Evolutionary conservation across 2,888 invertebrate species (phyloP).

Genomic region (Ichneumon xanthorius): DNA sequence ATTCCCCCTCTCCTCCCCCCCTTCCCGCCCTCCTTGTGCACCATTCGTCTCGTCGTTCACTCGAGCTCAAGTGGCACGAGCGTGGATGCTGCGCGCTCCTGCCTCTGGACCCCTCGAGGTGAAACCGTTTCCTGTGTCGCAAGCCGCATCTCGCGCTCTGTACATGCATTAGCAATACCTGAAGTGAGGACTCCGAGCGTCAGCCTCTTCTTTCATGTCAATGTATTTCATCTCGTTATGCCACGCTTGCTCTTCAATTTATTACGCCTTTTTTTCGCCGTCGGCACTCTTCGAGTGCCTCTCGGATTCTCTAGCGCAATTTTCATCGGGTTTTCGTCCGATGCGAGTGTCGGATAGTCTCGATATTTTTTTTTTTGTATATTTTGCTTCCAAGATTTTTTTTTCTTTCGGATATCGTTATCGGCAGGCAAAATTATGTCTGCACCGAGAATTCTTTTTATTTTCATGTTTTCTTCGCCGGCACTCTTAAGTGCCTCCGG

Average conservation of each 20-base stretch:
- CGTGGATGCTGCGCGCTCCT: constrained; percentile 50
- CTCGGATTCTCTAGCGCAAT: neutral
- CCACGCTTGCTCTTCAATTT: constrained; percentile 10
- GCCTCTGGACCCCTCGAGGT: constrained; percentile 75
- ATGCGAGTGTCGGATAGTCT: neutral
- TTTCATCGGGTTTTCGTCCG: neutral
- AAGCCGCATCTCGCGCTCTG: constrained; percentile 77
- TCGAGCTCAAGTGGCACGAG: constrained; percentile 64
- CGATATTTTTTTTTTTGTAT: neutral
- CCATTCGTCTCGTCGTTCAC: constrained; percentile 64
- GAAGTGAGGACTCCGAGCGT: constrained; percentile 31
- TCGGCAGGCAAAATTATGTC: too few species aligned
- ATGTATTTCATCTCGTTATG: constrained; percentile 31
- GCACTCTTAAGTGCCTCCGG: neutral
- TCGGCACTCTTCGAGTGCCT: constrained; percentile 3
- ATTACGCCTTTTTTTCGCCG: constrained; percentile 16
- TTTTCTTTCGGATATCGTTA: constrained; percentile 1
- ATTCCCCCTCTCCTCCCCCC: constrained; percentile 3
- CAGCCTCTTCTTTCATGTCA: constrained; percentile 53
- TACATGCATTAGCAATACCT: constrained; percentile 50
- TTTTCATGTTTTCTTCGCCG: neutral
- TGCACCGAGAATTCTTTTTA: constrained; percentile 18
- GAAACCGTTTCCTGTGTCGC: constrained; percentile 83
- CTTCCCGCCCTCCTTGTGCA: constrained; percentile 34
- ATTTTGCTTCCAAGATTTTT: constrained; percentile 9